Evolutionary conservation across 1,140 invertebrate genomes (phyloP), one percentile per base, ranked within the genome.

Genomic region (Drosophila pachea): DNA sequence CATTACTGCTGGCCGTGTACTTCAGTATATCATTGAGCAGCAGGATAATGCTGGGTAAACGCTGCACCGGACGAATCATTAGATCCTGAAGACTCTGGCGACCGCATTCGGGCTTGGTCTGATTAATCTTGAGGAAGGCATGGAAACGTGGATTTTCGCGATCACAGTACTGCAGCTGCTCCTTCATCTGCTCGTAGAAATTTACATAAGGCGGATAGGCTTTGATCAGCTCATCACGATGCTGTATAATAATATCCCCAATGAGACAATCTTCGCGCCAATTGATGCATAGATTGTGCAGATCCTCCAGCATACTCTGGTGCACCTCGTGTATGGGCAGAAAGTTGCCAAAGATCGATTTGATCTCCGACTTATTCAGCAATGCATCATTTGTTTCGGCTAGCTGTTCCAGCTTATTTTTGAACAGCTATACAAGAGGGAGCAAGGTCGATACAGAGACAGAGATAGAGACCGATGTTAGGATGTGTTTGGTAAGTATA

Each of bases 201-300:
- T 99, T 99, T 8, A 99, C 95, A 90, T 98, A 99, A 5, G 97
- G 96, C 50, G 98, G 97, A 91, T 99, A 99, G 0, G 97, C 95
- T 90, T 97, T 98, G 49, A 95, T 92, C 70, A 99, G 91, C 86
- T 94, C 94, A 29, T 92, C 92, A 45, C 93, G 92, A 88, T 96
- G 96, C 89, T 95, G 94, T 9, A 97, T 91, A 84, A 98, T 94
- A 68, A 98, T 94, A 81, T 95, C 93, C 6, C 97, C 97, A 79
- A 98, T 95, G 77, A 93, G 93, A 73, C 93, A 93, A 76, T 97
- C 95, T 87, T 98, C 97, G 50, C 91, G 93, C 96, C 96, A 98
- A 78, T 92, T 91, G 22, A 73, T 58, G 4, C 89, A 86, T 53
- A 89, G 55, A 16, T 74, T 74, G 5, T 76, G 71, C 29, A 89